These are phyloP conservation scores for Plebejus argus DNA, from an alignment of 2,888 invertebrate species.

Conservation along the genomic window DNA sequence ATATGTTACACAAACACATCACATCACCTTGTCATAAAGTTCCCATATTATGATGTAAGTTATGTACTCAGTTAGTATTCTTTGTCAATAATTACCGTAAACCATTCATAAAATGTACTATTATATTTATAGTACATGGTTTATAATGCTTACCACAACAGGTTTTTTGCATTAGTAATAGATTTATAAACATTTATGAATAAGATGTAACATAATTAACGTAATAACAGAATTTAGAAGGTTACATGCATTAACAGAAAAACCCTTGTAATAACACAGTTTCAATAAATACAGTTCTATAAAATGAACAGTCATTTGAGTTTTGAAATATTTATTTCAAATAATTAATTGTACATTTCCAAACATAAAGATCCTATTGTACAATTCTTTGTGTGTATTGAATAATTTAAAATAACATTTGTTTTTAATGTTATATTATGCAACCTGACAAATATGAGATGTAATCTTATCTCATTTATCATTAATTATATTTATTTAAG, in stretches of 20 bases:
- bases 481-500: conserved; percentile 37
- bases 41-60: background rate
- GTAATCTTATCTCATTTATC: conserved; percentile 36
- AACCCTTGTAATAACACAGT: no score
- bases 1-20: background rate
- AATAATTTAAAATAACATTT: conserved; percentile 3
- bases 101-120: background rate
- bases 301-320: no score
- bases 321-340: background rate
- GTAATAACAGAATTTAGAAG: no score
- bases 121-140: background rate
- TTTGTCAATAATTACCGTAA: background rate
- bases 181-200: background rate
- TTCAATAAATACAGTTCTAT: no score
- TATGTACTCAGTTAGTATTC: background rate
- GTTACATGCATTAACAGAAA: background rate
- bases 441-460: conserved; percentile 35
- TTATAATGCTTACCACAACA: background rate
- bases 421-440: conserved; percentile 30
- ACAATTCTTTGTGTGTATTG: background rate
- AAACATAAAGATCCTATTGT: background rate
- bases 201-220: background rate
- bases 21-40: background rate
- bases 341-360: background rate
- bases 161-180: background rate